A percentile compares a stretch with the other conserved stretches of the same genome.
phyloP scores from a whole-genome alignment of 2,113 vertebrate species.

The Rhinogobius similis region DNA sequence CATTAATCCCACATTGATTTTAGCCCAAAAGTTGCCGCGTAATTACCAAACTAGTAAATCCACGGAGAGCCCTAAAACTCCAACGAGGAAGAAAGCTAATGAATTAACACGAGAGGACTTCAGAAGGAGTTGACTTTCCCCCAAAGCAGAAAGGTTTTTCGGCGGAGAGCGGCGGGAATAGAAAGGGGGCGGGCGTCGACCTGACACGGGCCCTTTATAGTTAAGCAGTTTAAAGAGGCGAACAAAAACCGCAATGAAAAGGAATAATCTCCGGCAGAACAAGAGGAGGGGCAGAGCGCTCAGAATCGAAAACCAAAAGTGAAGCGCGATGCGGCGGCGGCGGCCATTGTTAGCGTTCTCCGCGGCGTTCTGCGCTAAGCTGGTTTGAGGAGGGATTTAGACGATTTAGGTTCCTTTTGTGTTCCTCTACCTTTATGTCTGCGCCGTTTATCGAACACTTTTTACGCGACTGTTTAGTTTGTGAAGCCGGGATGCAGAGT shows the following conservation, averaged over 20 bases:
- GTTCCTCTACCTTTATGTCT: slow-evolving; percentile 41
- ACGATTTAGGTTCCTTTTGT: slow-evolving; percentile 71
- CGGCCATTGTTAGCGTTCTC: slow-evolving; percentile 69
- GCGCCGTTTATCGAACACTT: slow-evolving; percentile 54
- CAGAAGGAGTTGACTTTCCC: slow-evolving; percentile 43
- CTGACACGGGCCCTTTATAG: slow-evolving; percentile 67
- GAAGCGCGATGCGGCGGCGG: slow-evolving; percentile 55
- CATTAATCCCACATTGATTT: slow-evolving; percentile 69
- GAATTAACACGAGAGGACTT: slow-evolving; percentile 40
- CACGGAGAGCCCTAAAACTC: slow-evolving; percentile 44
- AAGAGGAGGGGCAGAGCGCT: slow-evolving; percentile 46
- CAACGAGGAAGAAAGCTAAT: slow-evolving; percentile 43
- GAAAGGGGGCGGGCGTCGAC: slow-evolving; percentile 40
- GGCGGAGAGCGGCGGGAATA: slow-evolving; percentile 35
- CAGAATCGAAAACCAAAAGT: slow-evolving; percentile 31
- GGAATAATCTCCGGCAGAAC: slow-evolving; percentile 66
- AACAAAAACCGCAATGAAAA: slow-evolving; percentile 61
- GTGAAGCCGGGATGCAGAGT: slow-evolving; percentile 14
- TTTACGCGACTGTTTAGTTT: slow-evolving; percentile 65
- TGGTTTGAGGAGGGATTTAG: slow-evolving; percentile 73
- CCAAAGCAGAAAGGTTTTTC: slow-evolving; percentile 40
- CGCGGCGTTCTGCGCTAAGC: slow-evolving; percentile 67
- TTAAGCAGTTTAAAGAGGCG: slow-evolving; percentile 68
- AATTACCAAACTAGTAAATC: slow-evolving; percentile 70
- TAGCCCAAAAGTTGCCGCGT: slow-evolving; percentile 54